Percentiles rank a stretch among this genome's conserved stretches.
These are phyloP conservation scores for Babyrousa celebensis DNA, from an alignment of 2,797 vertebrate species.

Conservation along the genomic window DNA sequence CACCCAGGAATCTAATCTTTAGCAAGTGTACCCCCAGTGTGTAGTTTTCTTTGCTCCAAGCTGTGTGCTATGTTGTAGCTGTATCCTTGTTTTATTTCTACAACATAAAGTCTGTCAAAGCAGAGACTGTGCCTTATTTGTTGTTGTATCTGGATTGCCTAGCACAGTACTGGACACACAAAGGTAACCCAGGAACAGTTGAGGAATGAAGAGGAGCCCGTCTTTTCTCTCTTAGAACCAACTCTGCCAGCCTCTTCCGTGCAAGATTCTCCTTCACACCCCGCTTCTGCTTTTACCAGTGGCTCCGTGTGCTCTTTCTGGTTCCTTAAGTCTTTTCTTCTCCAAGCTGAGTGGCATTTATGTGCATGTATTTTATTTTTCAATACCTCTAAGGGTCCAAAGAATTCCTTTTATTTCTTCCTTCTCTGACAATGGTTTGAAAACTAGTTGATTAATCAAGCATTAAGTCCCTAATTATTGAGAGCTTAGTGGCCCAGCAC, in stretches of 20 bases:
- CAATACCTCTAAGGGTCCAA: neutral
- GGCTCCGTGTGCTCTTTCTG: neutral
- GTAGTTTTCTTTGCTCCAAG: neutral
- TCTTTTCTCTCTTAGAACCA: slow-evolving; percentile 31
- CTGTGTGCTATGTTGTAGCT: neutral
- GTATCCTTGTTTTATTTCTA: neutral
- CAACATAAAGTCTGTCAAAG: neutral
- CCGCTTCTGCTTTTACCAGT: neutral
- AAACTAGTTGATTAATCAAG: slow-evolving; percentile 21
- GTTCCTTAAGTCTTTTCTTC: neutral
- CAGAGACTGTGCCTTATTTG: neutral
- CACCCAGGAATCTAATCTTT: neutral
- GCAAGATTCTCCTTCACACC: neutral
- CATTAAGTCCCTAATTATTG: neutral
- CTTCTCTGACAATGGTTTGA: slow-evolving; percentile 1
- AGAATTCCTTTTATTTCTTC: neutral
- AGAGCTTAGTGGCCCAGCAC: neutral
- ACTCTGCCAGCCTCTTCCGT: neutral
- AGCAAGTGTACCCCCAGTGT: neutral
- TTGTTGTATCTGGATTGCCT: neutral
- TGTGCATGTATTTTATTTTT: slow-evolving; percentile 14
- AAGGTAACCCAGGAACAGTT: neutral
- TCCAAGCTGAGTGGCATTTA: neutral
- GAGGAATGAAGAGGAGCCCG: neutral
- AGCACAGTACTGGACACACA: neutral